Evolutionary conservation across 2,113 vertebrate genomes (phyloP), one percentile per base, ranked within the genome.

Genomic region (Ancistrus triradiatus): DNA sequence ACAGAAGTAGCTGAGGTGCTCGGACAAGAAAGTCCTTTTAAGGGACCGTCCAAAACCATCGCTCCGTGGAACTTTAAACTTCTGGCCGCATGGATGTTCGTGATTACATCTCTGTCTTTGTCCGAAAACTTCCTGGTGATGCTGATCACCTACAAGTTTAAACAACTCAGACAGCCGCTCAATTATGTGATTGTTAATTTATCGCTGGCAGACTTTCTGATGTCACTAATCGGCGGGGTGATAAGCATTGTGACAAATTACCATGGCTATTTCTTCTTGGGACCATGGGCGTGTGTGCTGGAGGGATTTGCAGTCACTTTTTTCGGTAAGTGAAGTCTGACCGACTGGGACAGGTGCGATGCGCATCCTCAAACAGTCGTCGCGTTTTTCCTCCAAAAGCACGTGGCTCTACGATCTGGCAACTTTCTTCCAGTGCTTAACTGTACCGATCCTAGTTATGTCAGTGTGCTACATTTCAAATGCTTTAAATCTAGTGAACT

Each of bases 301-400:
- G 92, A 95, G 78, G 92, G 92, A 38, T 95, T 95, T 68, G 91
- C 90, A 0, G 92, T 95, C 24, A 93, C 92, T 4, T 95, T 84
- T 78, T 93, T 95, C 62, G 93, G 92, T 95, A 86, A 87, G 93
- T 79, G 2, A 18, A 38, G 7, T n/a, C 35, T n/a, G 35, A 3
- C n/a, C 31, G 6, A 22, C n/a, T 1, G n/a, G 35, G 8, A 59
- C 10, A 14, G 15, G 8, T 27, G 15, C 19, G 17, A n/a, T n/a
- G n/a, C n/a, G n/a, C n/a, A n/a, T n/a, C n/a, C n/a, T n/a, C n/a
- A n/a, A n/a, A n/a, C n/a, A n/a, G n/a, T n/a, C n/a, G n/a, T n/a
- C n/a, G n/a, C n/a, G n/a, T n/a, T n/a, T n/a, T n/a, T n/a, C n/a
- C n/a, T n/a, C n/a, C n/a, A n/a, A n/a, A n/a, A n/a, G n/a, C n/a